Evolutionary conservation across 2,113 vertebrate genomes (phyloP), one percentile per base, ranked within the genome.

Genomic region (Indri indri): DNA sequence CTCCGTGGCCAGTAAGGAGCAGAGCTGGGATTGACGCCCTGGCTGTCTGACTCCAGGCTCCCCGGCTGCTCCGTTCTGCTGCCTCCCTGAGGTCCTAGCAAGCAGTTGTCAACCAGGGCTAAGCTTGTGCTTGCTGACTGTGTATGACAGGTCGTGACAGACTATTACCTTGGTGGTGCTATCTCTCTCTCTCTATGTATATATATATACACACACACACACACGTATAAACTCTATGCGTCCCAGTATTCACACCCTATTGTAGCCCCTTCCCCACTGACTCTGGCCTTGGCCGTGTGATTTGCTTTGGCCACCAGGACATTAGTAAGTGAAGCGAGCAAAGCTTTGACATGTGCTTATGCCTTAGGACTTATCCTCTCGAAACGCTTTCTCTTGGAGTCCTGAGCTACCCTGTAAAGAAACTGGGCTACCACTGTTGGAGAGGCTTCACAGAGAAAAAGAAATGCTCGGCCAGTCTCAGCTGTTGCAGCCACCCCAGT

Each of bases 341-440:
- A 52, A 66, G 10, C 17, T 20, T 57, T 45, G 34, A 25, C 32
- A 12, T 0, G 3, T 54, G 52, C 5, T 57, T n/a, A 2, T 6
- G 1, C 1, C 1, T 59, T 5, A 22, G 4, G 32, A 22, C 23
- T 30, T 7, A 20, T 45, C 37, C 37, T 86, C 6, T 11, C 7
- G 12, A 42, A 80, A 32, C 47, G 12, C 2, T 68, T 22, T 76
- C 42, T 82, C 23, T 18, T 70, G 25, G 74, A 10, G 7, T 54
- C 42, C 89, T 84, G 32, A 90, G 40, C 45, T 63, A 34, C 37
- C 12, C 8, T 3, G 3, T 11, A 50, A 30, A 50, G 54, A 80
- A 80, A 18, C 66, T 68, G 76, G 50, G 23, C 47, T n/a, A 45
- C 32, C 37, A 59, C 11, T 54, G 8, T 16, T 65, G 65, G 30